These are phyloP conservation scores for Oppia nitens DNA, from an alignment of 1,140 invertebrate genomes.

Conservation along the genomic window DNA sequence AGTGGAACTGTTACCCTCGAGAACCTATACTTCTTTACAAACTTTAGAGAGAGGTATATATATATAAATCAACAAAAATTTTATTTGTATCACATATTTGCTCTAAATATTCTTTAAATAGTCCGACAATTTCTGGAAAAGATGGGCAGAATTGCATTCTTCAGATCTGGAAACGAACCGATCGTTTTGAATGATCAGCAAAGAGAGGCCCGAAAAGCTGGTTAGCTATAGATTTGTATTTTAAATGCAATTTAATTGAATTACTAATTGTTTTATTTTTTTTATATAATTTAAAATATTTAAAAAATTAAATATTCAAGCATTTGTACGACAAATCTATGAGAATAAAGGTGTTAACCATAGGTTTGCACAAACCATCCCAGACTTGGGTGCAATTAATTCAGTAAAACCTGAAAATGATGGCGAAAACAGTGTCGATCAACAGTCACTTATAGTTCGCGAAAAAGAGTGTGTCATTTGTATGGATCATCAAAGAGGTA, in stretches of 20 bases:
- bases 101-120: slow-evolving; percentile 18
- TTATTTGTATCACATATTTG: not conserved
- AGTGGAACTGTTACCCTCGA: slow-evolving; percentile 30
- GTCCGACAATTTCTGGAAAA: slow-evolving; percentile 29
- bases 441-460: slow-evolving; percentile 12
- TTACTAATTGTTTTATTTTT: not conserved
- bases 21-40: slow-evolving; percentile 25
- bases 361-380: slow-evolving; percentile 16
- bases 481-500: slow-evolving; percentile 30
- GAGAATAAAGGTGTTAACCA: slow-evolving; percentile 16
- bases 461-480: slow-evolving; percentile 36
- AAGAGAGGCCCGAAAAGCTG: slow-evolving; percentile 29
- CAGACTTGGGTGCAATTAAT: slow-evolving; percentile 10
- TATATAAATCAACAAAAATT: not conserved
- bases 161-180: slow-evolving; percentile 32
- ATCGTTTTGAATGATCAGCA: slow-evolving; percentile 32
- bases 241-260: not conserved
- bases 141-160: slow-evolving; percentile 36
- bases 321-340: slow-evolving; percentile 15
- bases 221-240: slow-evolving; percentile 24
- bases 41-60: slow-evolving; percentile 29
- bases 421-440: not conserved
- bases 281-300: not conserved
- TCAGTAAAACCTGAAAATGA: slow-evolving; percentile 1
- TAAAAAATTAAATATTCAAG: no score